phyloP scores from a whole-genome alignment of 2,888 invertebrate genomes.

The Phragmatobia fuliginosa region DNA sequence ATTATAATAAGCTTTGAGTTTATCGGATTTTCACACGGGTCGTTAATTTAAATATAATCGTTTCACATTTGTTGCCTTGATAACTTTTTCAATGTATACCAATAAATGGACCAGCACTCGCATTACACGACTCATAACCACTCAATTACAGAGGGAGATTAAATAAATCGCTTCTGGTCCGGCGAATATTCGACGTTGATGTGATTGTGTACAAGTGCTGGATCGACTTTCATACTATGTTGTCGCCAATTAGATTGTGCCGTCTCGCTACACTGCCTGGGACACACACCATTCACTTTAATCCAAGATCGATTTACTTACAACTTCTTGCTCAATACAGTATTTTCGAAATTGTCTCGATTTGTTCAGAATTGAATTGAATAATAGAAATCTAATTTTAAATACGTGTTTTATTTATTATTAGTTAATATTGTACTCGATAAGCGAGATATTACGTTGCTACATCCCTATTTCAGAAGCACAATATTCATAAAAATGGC shows the following conservation, averaged over 20 bases:
- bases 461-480: too few relatives aligned
- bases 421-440: too few relatives aligned
- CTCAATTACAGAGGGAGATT: slow-evolving; percentile 67
- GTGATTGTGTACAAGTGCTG: slow-evolving; percentile 52
- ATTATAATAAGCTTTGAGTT: slow-evolving; percentile 44
- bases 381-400: too few relatives aligned
- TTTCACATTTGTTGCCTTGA: slow-evolving; percentile 53
- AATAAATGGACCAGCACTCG: slow-evolving; percentile 60
- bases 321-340: slow-evolving; percentile 21
- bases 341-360: slow-evolving; percentile 9
- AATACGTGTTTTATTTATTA: too few relatives aligned
- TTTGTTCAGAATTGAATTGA: not conserved
- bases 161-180: slow-evolving; percentile 70
- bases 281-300: slow-evolving; percentile 44
- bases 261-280: slow-evolving; percentile 53
- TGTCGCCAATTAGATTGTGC: slow-evolving; percentile 60
- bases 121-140: slow-evolving; percentile 68
- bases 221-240: slow-evolving; percentile 60
- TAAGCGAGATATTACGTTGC: too few relatives aligned
- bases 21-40: slow-evolving; percentile 52
- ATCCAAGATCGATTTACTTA: slow-evolving; percentile 37
- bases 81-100: slow-evolving; percentile 72
- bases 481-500: too few relatives aligned
- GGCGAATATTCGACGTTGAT: slow-evolving; percentile 46
- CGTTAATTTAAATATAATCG: slow-evolving; percentile 59